A percentile compares a stretch with the other conserved stretches of the same genome.
Evolutionary conservation across 2,113 vertebrate species (phyloP).

Genomic region (Microcebus jonahi): DNA sequence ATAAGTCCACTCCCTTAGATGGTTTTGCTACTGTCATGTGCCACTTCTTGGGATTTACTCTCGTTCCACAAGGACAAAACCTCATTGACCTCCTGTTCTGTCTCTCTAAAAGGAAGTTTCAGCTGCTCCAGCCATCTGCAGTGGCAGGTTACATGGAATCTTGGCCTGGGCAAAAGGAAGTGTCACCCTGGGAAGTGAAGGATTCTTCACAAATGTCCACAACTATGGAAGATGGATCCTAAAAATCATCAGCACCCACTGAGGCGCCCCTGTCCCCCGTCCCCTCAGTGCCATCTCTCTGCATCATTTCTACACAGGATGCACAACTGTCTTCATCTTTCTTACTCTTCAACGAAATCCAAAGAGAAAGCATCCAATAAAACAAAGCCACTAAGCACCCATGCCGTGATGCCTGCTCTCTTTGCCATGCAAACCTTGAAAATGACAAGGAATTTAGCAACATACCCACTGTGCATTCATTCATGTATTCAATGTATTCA

Average conservation of each 20-base stretch:
- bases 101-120: constrained; percentile 66
- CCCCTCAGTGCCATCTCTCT: not conserved
- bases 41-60: not conserved
- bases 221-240: constrained; percentile 71
- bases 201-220: constrained; percentile 66
- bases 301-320: not conserved
- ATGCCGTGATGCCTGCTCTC: not conserved
- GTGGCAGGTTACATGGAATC: constrained; percentile 66
- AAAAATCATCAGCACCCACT: constrained; percentile 20
- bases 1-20: not conserved
- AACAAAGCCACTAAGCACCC: not conserved
- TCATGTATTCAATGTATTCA: not conserved
- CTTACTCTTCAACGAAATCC: not conserved
- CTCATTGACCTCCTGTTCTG: not conserved
- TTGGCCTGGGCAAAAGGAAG: constrained; percentile 63
- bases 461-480: not conserved
- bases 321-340: not conserved
- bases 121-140: constrained; percentile 68
- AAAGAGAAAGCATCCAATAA: constrained; percentile 28
- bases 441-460: not conserved
- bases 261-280: not conserved
- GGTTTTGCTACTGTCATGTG: not conserved
- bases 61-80: not conserved
- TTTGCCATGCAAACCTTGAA: not conserved
- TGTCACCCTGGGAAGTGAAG: constrained; percentile 60